Percentiles rank a stretch among this genome's conserved stretches.
These are phyloP conservation scores for Meda fulgida DNA, from an alignment of 2,797 vertebrate species.

Conservation along the genomic window DNA sequence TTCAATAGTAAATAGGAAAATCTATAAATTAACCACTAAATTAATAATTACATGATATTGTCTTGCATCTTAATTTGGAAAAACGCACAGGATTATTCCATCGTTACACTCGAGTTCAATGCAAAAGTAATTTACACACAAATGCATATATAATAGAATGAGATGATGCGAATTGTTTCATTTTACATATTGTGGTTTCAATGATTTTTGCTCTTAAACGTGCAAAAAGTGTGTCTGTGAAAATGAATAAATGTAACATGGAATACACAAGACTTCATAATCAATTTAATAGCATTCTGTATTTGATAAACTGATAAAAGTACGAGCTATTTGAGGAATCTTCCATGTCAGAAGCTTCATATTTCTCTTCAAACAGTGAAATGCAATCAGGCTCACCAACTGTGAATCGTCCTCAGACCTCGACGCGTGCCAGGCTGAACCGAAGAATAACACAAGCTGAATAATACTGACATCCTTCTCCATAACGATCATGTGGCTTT, in stretches of 20 bases:
- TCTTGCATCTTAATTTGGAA: too few species aligned
- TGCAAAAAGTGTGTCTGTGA: neutral
- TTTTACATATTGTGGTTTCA: too few species aligned
- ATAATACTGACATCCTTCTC: conserved; percentile 60
- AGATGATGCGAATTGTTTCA: too few species aligned
- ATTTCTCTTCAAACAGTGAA: neutral
- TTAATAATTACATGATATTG: neutral
- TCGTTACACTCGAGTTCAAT: too few species aligned
- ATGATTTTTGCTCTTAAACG: neutral
- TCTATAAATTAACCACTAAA: neutral
- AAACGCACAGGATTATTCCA: too few species aligned
- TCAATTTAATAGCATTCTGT: neutral
- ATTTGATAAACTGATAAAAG: conserved; percentile 35
- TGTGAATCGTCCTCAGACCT: neutral
- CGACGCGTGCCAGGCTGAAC: neutral
- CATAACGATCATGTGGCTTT: conserved; percentile 36
- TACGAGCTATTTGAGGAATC: conserved; percentile 38
- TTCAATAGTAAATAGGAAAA: neutral
- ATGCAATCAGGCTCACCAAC: neutral
- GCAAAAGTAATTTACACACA: too few species aligned
- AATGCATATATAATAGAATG: too few species aligned
- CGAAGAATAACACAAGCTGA: conserved; percentile 35
- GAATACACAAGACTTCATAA: conserved; percentile 18
- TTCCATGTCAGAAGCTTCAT: neutral
- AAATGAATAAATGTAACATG: neutral